Base-by-base conservation (phyloP, 2,888 invertebrate genomes). In the Drosophila lutescens region DNA sequence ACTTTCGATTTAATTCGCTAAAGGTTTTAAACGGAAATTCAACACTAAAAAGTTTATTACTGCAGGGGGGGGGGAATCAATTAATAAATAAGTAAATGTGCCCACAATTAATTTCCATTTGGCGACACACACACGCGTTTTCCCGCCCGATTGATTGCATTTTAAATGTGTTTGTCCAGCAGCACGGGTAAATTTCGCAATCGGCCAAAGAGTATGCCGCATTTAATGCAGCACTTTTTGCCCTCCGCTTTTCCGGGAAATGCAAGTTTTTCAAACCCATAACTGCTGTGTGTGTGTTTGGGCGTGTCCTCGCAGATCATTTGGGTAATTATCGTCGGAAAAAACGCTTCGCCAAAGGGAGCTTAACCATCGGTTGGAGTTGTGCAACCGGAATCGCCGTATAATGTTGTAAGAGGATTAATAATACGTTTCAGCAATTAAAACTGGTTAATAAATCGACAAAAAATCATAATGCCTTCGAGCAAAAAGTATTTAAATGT, bases 101-200 rank as follows among this genome's bases (percentile, higher is more conserved):
- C 40, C 65, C 67, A 76, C 73, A 72, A 85, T 82, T 81, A 77
- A 85, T 82, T 77, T 79, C 54, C 59, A 73, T 84, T 84, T 81
- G 68, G 60, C 56, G 65, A 60, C 51, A 61, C 66, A 49, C 62
- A 61, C n/a, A 23, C 43, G 32, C 44, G 47, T 63, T 50, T 17
- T 23, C 17, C 8, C 43, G n/a, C 9, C 46, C 38, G 69, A 81
- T 79, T 86, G 79, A 86, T 84, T 79, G 77, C 72, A 74, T 77
- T 77, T 85, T 72, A 76, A 87, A 73, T 69, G 74, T 86, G 49
- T 58, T 66, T 78, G 53, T 34, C 59, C 38, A 55, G 44, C 30
- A 34, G 53, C 13, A 10, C 15, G 30, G 20, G 30, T 9, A 36
- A 36, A 34, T 36, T 49, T 40, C 41, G 7, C 20, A 13, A 4